Evolutionary conservation across 2,797 vertebrate genomes (phyloP).

Genomic region (Cyprinodon diabolis): DNA sequence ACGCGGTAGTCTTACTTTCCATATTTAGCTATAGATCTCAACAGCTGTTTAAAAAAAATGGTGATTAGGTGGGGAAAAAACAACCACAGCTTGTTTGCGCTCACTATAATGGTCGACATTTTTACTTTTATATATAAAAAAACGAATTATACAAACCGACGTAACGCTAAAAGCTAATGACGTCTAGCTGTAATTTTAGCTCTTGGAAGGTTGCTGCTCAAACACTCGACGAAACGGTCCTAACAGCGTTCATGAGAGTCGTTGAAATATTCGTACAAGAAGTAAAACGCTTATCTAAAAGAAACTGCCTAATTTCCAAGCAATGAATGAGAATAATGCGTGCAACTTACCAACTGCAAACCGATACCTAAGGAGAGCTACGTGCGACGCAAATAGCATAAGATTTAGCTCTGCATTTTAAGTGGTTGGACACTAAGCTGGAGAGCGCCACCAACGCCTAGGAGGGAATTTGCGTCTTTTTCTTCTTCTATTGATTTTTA

Average conservation of each 20-base stretch:
- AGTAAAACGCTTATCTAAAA: accelerated
- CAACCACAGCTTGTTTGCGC: neutral
- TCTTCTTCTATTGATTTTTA: no score
- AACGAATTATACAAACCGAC: neutral
- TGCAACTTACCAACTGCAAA: conserved; percentile 38
- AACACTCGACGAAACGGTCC: conserved; percentile 7
- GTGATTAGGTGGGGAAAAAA: neutral
- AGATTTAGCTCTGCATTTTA: conserved; percentile 2
- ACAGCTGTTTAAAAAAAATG: neutral
- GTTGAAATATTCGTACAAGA: neutral
- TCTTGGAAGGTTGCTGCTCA: conserved; percentile 7
- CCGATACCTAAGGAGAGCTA: neutral
- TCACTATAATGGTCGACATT: accelerated
- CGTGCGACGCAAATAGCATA: conserved; percentile 13
- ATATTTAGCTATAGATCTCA: conserved; percentile 37
- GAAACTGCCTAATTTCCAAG: accelerated
- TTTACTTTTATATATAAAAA: neutral
- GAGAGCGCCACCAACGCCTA: conserved; percentile 20
- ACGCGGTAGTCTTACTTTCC: conserved; percentile 11
- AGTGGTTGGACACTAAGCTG: no score
- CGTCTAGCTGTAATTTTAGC: conserved; percentile 1
- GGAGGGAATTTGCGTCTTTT: conserved; percentile 7
- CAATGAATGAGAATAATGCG: accelerated
- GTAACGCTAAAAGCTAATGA: neutral
- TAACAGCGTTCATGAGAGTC: neutral